Evolutionary conservation across 2,888 invertebrate genomes (phyloP).

Genomic region (Hecatera dysodea): DNA sequence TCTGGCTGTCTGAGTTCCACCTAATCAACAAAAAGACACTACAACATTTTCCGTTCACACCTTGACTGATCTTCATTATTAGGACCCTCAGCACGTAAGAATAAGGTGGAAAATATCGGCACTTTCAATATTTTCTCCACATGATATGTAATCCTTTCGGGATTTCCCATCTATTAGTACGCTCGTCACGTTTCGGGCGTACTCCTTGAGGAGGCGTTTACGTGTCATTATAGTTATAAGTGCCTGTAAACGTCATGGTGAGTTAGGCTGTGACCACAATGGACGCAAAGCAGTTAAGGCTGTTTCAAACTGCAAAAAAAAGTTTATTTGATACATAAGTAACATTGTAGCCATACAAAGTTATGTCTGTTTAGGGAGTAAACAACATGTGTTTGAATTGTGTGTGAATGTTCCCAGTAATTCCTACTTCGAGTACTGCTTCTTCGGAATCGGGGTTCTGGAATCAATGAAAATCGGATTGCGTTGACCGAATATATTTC

Average conservation of each 20-base stretch:
- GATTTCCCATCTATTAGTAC: constrained; percentile 31
- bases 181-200: constrained; percentile 46
- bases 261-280: too few relatives aligned
- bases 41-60: constrained; percentile 3
- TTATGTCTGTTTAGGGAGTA: too few relatives aligned
- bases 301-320: not conserved
- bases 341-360: too few relatives aligned
- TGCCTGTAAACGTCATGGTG: constrained; percentile 26
- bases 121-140: constrained; percentile 62
- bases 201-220: constrained; percentile 41
- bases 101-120: constrained; percentile 50
- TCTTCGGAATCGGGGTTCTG: too few relatives aligned
- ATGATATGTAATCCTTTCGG: constrained; percentile 59
- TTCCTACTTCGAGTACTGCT: too few relatives aligned
- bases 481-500: too few relatives aligned
- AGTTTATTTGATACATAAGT: not conserved
- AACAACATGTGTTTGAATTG: too few relatives aligned
- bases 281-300: not conserved
- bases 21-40: too few relatives aligned
- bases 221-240: constrained; percentile 42
- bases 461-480: too few relatives aligned
- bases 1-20: too few relatives aligned
- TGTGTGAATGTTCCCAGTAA: too few relatives aligned
- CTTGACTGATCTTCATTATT: constrained; percentile 15
- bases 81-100: constrained; percentile 34